phyloP scores from a whole-genome alignment of 2,113 vertebrate genomes.

The Antechinus flavipes region DNA sequence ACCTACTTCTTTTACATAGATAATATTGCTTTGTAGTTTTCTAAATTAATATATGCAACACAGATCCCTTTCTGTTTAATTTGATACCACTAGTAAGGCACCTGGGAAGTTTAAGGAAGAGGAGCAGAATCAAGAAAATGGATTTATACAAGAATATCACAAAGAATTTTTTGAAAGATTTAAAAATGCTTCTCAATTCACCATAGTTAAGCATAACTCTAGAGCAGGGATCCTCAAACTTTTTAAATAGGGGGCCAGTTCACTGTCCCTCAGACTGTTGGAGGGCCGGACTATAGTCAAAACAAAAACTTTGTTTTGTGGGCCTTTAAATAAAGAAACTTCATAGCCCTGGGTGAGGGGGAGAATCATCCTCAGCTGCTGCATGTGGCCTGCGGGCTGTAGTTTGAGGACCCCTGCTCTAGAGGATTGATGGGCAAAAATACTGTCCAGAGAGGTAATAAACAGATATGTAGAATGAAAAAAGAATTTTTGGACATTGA shows the following conservation, averaged over 20 bases:
- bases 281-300: no score
- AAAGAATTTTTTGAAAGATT: background rate
- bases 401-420: background rate
- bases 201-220: background rate
- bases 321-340: no score
- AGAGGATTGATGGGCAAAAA: background rate
- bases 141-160: background rate
- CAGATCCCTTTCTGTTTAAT: background rate
- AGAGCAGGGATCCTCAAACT: no score
- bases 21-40: background rate
- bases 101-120: background rate
- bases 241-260: no score
- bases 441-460: background rate
- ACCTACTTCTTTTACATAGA: background rate
- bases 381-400: no score
- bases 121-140: background rate
- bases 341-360: no score
- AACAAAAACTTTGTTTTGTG: no score
- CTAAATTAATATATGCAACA: background rate
- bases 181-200: background rate
- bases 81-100: background rate
- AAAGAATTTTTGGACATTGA: background rate
- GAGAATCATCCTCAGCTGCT: no score
- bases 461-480: background rate
- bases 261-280: no score